Base-by-base conservation (phyloP, 2,797 vertebrate species). In the Psittacula derbiana region DNA sequence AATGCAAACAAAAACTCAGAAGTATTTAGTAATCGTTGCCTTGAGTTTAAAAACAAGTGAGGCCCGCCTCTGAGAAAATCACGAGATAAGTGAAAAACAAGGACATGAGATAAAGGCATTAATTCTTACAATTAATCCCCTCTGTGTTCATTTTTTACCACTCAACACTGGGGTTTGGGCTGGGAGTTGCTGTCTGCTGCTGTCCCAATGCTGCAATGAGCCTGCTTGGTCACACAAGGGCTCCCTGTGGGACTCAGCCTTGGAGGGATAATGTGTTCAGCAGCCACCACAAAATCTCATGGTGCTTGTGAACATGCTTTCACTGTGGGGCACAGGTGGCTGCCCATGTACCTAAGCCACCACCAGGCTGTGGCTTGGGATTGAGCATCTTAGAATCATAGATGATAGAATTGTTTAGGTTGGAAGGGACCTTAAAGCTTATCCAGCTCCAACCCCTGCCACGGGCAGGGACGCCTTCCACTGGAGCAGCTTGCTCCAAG, bases 301-400 rank as follows among this genome's bases (percentile, higher is more conserved):
- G 3, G 31, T 53, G 50, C 24, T 91, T 3, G 0, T 0, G 0
- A n/a, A 2, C 40, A 14, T 60, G 46, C 23, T 50, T 40, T 18
- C 30, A 21, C 81, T n/a, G 24, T 20, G 28, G 21, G 44, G 44
- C 44, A 44, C 19, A 3, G 44, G 19, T 44, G 19, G 19, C 44
- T 44, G 44, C 19, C 44, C 44, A 20, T 16, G 65, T 50, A 50
- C 2, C 50, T 52, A 2, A 31, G 50, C 0, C 28, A 52, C 28
- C 28, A 31, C 11, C 50, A 52, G 0, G 7, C 28, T 70, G 9
- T 0, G 0, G 41, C 6, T 30, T 12, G 27, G 6, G 1, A 18
- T 60, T 41, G 47, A 84, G 25, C 66, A 76, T 66, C 85, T 50
- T 41, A n/a, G 31, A 55, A n/a, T n/a, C 49, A 30, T 52, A 17